phyloP scores from a whole-genome alignment of 2,113 vertebrate species.

The Amphiprion ocellaris region DNA sequence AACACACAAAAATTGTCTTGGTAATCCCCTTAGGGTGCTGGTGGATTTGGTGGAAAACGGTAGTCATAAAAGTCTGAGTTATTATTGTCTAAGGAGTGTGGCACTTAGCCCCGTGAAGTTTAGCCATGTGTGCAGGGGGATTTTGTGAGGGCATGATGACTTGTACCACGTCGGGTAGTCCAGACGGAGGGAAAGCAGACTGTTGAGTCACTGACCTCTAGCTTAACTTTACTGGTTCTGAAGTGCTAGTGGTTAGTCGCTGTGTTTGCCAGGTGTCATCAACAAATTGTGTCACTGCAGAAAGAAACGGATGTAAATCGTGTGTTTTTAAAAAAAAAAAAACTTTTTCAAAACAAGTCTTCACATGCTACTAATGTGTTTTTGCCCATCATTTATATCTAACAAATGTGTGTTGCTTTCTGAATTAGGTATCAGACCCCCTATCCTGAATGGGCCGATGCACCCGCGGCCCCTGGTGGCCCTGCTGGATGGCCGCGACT shows the following conservation, averaged over 20 bases:
- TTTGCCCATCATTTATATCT: neutral
- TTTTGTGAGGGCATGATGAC: constrained; percentile 44
- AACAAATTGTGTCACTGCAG: neutral
- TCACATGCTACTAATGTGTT: neutral
- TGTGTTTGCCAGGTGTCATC: neutral
- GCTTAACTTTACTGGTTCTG: constrained; percentile 7
- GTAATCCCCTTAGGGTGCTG: constrained; percentile 13
- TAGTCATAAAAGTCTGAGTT: constrained; percentile 52
- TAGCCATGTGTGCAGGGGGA: constrained; percentile 30
- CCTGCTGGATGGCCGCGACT: constrained; percentile 91
- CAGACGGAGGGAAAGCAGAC: constrained; percentile 42
- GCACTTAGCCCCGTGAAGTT: constrained; percentile 25
- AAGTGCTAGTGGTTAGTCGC: constrained; percentile 11
- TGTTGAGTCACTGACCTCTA: constrained; percentile 43
- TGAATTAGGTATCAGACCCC: constrained; percentile 89
- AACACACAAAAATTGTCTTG: neutral
- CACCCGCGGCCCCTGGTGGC: constrained; percentile 92
- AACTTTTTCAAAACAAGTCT: neutral
- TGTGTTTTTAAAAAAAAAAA: neutral
- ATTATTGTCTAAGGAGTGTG: constrained; percentile 46
- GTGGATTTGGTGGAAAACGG: constrained; percentile 36
- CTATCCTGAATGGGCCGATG: constrained; percentile 93
- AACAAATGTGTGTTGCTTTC: neutral
- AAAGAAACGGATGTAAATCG: neutral
- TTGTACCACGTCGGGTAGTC: constrained; percentile 13